Evolutionary conservation across 2,888 invertebrate genomes (phyloP).

Genomic region (Rhorus exstirpatorius): DNA sequence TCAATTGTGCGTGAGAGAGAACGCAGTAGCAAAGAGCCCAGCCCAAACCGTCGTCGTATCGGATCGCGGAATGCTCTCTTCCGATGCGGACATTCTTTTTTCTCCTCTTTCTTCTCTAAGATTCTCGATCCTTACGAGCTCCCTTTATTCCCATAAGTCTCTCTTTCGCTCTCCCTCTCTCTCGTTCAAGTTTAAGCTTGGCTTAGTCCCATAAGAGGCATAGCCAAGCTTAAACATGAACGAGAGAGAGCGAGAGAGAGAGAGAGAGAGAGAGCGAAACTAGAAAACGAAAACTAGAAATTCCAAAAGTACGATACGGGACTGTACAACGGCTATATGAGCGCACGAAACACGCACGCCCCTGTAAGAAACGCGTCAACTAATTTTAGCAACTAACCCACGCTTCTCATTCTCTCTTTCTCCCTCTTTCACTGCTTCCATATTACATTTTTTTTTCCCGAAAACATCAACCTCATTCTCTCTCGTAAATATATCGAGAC

Average conservation of each 20-base stretch:
- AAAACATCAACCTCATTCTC: conserved; percentile 25
- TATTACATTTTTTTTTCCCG: conserved; percentile 33
- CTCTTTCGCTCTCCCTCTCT: too few species aligned
- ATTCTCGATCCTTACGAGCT: conserved; percentile 11
- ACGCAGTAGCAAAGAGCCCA: conserved; percentile 42
- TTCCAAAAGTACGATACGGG: conserved; percentile 62
- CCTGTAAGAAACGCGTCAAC: conserved; percentile 65
- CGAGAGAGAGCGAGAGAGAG: too few species aligned
- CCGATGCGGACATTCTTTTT: conserved; percentile 51
- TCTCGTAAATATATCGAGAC: background rate
- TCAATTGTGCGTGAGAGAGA: conserved; percentile 18
- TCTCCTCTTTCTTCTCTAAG: conserved; percentile 17
- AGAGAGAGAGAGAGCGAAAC: too few species aligned
- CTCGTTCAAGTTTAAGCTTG: too few species aligned
- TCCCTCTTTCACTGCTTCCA: conserved; percentile 11
- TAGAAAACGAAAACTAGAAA: conserved; percentile 59
- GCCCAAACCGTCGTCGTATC: conserved; percentile 65
- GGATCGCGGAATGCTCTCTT: conserved; percentile 66
- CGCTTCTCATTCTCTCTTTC: conserved; percentile 43
- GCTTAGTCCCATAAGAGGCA: too few species aligned
- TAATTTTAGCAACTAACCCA: conserved; percentile 65
- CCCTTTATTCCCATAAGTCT: background rate
- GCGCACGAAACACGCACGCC: conserved; percentile 56
- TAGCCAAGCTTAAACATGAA: too few species aligned
- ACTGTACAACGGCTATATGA: conserved; percentile 39